A percentile compares a stretch with the other conserved stretches of the same genome.
phyloP scores from a whole-genome alignment of 2,797 vertebrate species.

The Gouania willdenowi region DNA sequence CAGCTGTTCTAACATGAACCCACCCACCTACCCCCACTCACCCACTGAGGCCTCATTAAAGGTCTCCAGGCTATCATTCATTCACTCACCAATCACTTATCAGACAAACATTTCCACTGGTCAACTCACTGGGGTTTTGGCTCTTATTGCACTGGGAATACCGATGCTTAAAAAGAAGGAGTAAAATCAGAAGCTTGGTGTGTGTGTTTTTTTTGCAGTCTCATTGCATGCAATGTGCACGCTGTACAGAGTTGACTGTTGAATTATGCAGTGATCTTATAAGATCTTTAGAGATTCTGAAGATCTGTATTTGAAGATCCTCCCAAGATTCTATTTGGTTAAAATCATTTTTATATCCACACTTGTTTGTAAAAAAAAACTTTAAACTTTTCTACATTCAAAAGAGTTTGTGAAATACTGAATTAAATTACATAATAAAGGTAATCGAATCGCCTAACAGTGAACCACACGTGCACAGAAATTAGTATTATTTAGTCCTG shows the following conservation, averaged over 20 bases:
- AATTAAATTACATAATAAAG: no score
- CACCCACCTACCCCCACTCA: slow-evolving; percentile 20
- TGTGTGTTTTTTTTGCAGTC: not conserved
- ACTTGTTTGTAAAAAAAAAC: no score
- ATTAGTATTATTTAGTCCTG: slow-evolving; percentile 44
- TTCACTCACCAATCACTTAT: slow-evolving; percentile 63
- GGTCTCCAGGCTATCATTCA: slow-evolving; percentile 64
- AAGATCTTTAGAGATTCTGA: slow-evolving; percentile 9
- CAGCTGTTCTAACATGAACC: slow-evolving; percentile 66
- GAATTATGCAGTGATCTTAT: slow-evolving; percentile 43
- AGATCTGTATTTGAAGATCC: slow-evolving; percentile 27
- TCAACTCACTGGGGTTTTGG: slow-evolving; percentile 11
- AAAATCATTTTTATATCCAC: no score
- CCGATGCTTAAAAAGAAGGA: not conserved
- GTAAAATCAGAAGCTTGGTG: not conserved
- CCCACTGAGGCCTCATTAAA: slow-evolving; percentile 61
- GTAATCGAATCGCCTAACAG: slow-evolving; percentile 27
- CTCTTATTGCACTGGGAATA: slow-evolving; percentile 32
- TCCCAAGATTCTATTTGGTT: no score
- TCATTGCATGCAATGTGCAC: slow-evolving; percentile 10
- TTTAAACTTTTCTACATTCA: no score
- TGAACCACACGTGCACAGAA: slow-evolving; percentile 11
- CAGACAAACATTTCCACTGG: slow-evolving; percentile 22
- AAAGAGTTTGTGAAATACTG: no score
- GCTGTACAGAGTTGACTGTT: slow-evolving; percentile 19